Evolutionary conservation across 2,113 vertebrate species (phyloP).

Genomic region (Bambusicola thoracicus): DNA sequence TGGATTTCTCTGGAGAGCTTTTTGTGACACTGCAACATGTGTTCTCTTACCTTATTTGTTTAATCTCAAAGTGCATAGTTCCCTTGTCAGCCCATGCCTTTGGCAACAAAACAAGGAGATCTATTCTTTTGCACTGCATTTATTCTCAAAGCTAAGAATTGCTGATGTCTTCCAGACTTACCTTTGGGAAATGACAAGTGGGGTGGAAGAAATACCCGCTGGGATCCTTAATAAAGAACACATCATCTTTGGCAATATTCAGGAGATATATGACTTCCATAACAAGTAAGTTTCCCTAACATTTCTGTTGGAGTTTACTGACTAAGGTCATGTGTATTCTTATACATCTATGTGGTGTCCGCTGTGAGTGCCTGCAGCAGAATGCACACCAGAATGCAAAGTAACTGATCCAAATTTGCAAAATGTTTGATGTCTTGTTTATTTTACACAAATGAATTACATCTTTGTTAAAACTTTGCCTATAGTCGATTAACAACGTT

Average conservation of each 20-base stretch:
- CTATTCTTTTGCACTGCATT: constrained; percentile 1
- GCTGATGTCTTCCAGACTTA: constrained; percentile 87
- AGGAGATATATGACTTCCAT: constrained; percentile 98
- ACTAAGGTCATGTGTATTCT: not conserved
- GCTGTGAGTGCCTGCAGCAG: not conserved
- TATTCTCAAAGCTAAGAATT: constrained; percentile 33
- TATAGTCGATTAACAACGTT: not conserved
- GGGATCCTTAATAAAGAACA: constrained; percentile 95
- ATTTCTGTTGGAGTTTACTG: not conserved
- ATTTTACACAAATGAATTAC: not conserved
- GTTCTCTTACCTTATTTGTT: not conserved
- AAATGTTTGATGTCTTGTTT: not conserved
- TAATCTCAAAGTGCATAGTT: not conserved
- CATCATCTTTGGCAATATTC: constrained; percentile 97
- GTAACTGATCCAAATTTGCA: not conserved
- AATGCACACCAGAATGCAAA: not conserved
- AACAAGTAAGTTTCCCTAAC: constrained; percentile 87
- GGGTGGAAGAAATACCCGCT: constrained; percentile 92
- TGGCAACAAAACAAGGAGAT: not conserved
- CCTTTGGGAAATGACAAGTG: constrained; percentile 97
- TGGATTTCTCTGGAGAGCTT: constrained; percentile 10
- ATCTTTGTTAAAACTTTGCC: not conserved
- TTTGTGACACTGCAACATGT: not conserved
- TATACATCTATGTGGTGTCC: not conserved
- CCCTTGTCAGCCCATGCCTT: not conserved